phyloP scores from a whole-genome alignment of 2,797 vertebrate species.

The Pipistrellus pygmaeus region DNA sequence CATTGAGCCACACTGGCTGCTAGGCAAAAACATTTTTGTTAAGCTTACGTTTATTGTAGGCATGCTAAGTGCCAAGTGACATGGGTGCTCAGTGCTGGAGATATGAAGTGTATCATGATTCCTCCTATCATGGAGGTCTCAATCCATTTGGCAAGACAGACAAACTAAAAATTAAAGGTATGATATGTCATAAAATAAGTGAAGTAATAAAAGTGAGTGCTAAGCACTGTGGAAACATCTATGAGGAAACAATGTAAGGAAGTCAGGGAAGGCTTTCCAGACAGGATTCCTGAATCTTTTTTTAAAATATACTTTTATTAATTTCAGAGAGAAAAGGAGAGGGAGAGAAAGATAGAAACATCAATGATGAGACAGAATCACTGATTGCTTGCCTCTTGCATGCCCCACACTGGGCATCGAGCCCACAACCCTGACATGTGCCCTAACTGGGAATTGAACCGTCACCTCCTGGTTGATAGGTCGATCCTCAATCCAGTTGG shows the following conservation, averaged over 20 bases:
- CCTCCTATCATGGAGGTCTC: not conserved
- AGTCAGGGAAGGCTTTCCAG: not conserved
- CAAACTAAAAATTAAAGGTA: slow-evolving; percentile 27
- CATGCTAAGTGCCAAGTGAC: not conserved
- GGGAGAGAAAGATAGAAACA: no score
- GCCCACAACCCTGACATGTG: no score
- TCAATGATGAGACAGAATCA: no score
- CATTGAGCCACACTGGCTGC: no score
- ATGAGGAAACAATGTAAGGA: not conserved
- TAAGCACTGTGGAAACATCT: not conserved
- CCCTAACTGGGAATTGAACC: no score
- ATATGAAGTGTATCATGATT: not conserved
- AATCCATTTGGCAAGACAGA: not conserved
- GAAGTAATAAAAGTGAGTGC: not conserved
- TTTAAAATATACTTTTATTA: no score
- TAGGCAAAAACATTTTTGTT: slow-evolving; percentile 1
- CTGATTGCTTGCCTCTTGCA: no score
- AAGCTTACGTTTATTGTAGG: not conserved
- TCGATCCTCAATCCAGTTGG: not conserved
- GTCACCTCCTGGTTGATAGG: no score
- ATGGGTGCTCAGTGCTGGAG: not conserved
- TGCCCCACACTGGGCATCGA: no score
- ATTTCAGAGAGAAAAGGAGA: no score
- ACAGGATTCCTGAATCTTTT: not conserved
- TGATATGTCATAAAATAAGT: not conserved